Conservation (phyloP, 1,140 invertebrate genomes). For the Prorops nasuta region DNA sequence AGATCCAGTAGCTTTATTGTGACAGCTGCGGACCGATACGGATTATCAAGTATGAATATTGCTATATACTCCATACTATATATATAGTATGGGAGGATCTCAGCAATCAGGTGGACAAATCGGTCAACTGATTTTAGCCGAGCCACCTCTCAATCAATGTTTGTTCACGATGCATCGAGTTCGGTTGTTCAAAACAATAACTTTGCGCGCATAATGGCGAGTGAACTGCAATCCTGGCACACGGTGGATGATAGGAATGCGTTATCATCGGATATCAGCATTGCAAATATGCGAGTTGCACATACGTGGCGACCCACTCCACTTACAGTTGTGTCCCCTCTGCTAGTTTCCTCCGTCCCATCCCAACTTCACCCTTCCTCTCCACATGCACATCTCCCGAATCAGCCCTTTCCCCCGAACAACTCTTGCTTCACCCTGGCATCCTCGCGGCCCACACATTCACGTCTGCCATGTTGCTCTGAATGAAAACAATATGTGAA, state of each 20-base stretch:
- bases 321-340: conserved; percentile 21
- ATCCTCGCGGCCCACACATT: conserved; percentile 7
- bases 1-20: too few species aligned
- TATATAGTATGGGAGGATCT: too few species aligned
- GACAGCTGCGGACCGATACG: too few species aligned
- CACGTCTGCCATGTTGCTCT: neutral
- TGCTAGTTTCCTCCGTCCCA: neutral
- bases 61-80: too few species aligned
- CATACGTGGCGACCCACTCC: conserved; percentile 22
- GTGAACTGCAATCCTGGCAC: conserved; percentile 24
- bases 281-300: conserved; percentile 36
- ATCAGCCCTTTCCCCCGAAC: conserved; percentile 17
- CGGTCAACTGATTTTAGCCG: neutral
- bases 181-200: conserved; percentile 27
- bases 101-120: neutral
- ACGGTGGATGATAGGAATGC: conserved; percentile 37
- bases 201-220: conserved; percentile 28
- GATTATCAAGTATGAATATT: too few species aligned
- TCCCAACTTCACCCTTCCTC: conserved; percentile 14
- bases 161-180: conserved; percentile 9
- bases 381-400: too few species aligned
- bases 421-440: conserved; percentile 10
- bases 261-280: conserved; percentile 45
- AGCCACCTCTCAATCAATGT: conserved; percentile 23
- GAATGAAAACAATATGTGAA: conserved; percentile 44